Percentiles rank a stretch among this genome's conserved stretches.
These are phyloP conservation scores for Onthophagus taurus DNA, from an alignment of 1,140 invertebrate genomes.

Conservation along the genomic window DNA sequence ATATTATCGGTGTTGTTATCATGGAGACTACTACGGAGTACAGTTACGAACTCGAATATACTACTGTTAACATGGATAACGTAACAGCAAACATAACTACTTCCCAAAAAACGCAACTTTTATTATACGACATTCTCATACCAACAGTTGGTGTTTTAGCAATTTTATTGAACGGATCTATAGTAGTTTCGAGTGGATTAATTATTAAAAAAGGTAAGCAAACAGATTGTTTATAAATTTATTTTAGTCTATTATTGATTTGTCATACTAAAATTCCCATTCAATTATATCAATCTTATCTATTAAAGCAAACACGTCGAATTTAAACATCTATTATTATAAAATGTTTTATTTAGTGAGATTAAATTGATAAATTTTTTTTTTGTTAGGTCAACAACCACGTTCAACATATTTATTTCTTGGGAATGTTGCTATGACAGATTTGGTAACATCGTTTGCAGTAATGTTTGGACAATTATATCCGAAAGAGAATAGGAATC, in stretches of 20 bases:
- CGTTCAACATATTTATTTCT: slow-evolving; percentile 48
- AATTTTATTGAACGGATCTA: slow-evolving; percentile 43
- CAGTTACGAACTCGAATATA: too few species aligned
- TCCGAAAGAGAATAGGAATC: slow-evolving; percentile 31
- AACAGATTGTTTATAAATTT: too few species aligned
- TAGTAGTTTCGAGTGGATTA: slow-evolving; percentile 47
- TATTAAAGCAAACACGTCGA: too few species aligned
- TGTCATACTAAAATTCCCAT: slow-evolving; percentile 7
- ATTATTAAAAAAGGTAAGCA: slow-evolving; percentile 44
- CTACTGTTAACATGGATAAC: too few species aligned
- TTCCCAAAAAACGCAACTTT: slow-evolving; percentile 19
- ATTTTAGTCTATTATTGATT: slow-evolving; percentile 6
- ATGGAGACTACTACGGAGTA: too few species aligned
- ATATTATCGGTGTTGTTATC: too few species aligned
- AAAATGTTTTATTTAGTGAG: too few species aligned
- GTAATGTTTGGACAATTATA: slow-evolving; percentile 43
- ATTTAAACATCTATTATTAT: too few species aligned
- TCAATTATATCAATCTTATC: too few species aligned
- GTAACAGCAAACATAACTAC: background rate
- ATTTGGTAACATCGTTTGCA: slow-evolving; percentile 44
- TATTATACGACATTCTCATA: slow-evolving; percentile 32
- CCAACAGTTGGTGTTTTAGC: slow-evolving; percentile 41
- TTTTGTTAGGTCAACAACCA: slow-evolving; percentile 41
- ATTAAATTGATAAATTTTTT: too few species aligned
- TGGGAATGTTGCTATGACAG: slow-evolving; percentile 48